Conservation (phyloP, 1,140 invertebrate species). For the Pachypsylla venusta region DNA sequence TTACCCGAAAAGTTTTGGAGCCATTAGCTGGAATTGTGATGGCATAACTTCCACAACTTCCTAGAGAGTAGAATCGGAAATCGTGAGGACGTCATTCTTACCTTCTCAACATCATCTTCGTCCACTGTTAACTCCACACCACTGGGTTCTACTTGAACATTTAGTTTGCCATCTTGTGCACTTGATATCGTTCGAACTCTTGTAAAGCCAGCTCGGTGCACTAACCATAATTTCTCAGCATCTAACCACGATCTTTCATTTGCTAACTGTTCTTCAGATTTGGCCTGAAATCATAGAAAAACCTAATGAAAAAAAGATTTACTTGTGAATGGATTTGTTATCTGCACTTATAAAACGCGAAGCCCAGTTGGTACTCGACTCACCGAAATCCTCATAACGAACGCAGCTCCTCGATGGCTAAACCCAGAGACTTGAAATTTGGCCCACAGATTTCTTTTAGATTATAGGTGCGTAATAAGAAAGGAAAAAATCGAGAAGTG, state of each 20-base stretch:
- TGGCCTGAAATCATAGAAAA: conserved; percentile 41
- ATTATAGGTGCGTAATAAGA: no score
- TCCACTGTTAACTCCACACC: conserved; percentile 69
- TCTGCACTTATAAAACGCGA: no score
- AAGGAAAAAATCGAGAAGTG: no score
- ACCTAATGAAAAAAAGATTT: no score
- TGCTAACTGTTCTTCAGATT: conserved; percentile 64
- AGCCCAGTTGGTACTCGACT: no score
- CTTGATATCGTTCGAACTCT: conserved; percentile 47
- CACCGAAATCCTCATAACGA: no score
- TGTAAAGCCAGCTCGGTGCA: conserved; percentile 79
- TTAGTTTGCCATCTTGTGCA: conserved; percentile 45
- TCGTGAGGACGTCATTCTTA: no score
- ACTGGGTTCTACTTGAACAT: conserved; percentile 56
- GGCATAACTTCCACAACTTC: no score
- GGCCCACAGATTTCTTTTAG: no score
- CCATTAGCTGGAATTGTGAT: neutral
- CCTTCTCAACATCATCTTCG: conserved; percentile 85
- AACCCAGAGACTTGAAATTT: no score
- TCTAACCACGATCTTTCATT: conserved; percentile 64
- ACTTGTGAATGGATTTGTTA: no score
- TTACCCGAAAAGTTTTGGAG: neutral
- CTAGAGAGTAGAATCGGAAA: neutral
- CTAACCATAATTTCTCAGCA: conserved; percentile 70
- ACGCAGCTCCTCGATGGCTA: no score